phyloP scores from a whole-genome alignment of 2,113 vertebrate genomes.

The Tringa solitaria region DNA sequence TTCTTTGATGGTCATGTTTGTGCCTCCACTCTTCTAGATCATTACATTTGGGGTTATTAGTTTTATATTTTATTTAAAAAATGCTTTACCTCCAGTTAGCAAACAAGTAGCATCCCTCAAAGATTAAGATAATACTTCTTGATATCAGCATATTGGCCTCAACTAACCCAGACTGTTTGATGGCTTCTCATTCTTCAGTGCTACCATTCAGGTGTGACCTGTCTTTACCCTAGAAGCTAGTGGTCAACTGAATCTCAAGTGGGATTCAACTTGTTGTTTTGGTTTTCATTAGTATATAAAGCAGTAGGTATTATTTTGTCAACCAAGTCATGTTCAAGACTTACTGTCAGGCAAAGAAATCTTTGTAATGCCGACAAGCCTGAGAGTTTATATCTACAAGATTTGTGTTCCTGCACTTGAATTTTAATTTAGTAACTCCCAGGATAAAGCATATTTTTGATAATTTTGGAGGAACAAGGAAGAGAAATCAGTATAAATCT shows the following conservation, averaged over 20 bases:
- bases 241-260: not conserved
- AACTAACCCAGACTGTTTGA: not conserved
- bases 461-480: not conserved
- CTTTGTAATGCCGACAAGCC: not conserved
- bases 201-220: not conserved
- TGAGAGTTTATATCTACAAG: not conserved
- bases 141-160: not conserved
- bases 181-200: not conserved
- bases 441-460: not conserved
- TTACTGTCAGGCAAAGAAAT: not conserved
- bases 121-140: not conserved
- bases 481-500: not conserved
- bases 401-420: not conserved
- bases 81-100: not conserved
- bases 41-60: not conserved
- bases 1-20: not conserved
- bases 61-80: not conserved
- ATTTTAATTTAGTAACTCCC: not conserved
- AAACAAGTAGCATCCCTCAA: not conserved
- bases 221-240: not conserved
- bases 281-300: not conserved
- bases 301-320: not conserved
- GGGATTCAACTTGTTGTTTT: not conserved
- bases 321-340: not conserved
- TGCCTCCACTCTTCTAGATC: not conserved